Percentiles rank a stretch among this genome's conserved stretches.
phyloP scores from a whole-genome alignment of 2,113 vertebrate genomes.

The Tinamus guttatus region DNA sequence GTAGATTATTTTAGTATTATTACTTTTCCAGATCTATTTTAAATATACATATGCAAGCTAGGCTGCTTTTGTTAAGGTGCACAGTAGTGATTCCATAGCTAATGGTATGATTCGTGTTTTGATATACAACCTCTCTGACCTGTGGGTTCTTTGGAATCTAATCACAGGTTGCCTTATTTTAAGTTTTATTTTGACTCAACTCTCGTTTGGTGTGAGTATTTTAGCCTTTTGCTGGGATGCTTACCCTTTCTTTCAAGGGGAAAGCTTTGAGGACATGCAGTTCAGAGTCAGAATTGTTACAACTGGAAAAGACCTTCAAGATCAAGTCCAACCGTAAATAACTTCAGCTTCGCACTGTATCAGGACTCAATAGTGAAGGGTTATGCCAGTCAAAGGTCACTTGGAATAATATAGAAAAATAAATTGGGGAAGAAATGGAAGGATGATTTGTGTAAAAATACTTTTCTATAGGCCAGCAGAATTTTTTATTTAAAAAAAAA shows the following conservation, averaged over 20 bases:
- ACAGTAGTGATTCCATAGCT: not conserved
- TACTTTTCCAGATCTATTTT: not conserved
- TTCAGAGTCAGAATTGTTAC: no score
- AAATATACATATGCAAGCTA: not conserved
- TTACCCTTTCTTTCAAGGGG: not conserved
- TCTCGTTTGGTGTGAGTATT: not conserved
- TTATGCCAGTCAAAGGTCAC: not conserved
- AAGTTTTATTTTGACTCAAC: not conserved
- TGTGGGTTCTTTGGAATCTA: not conserved
- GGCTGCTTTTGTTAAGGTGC: not conserved
- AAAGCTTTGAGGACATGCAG: not conserved
- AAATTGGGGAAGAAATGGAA: not conserved
- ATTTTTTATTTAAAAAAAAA: not conserved
- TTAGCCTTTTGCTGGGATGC: not conserved
- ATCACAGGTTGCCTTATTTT: not conserved
- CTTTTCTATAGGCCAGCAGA: not conserved
- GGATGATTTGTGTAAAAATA: not conserved
- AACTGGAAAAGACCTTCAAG: no score
- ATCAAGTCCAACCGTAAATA: no score
- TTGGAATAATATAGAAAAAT: not conserved
- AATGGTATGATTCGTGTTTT: not conserved
- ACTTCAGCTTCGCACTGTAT: not conserved
- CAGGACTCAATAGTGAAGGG: not conserved
- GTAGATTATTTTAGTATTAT: not conserved
- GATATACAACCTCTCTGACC: not conserved